phyloP scores from a whole-genome alignment of 2,888 invertebrate species.

The Caenorhabditis doughertyi region DNA sequence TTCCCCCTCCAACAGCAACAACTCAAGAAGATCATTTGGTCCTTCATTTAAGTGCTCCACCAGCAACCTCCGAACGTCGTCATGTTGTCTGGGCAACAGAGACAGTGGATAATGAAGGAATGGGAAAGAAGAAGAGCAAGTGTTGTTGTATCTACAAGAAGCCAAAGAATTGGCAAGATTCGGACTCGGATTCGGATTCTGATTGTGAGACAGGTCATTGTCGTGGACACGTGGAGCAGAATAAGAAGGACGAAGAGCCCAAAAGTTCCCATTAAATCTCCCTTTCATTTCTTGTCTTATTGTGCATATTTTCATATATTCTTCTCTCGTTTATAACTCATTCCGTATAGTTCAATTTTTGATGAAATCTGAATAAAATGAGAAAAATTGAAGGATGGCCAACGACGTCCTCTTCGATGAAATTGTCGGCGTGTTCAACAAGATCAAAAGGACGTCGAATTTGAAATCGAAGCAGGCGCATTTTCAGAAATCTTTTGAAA shows the following conservation, averaged over 20 bases:
- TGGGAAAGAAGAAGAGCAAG: slow-evolving; percentile 81
- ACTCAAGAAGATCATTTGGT: slow-evolving; percentile 33
- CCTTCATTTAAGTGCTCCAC: slow-evolving; percentile 33
- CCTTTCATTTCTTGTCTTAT: too few relatives aligned
- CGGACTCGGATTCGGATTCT: slow-evolving; percentile 67
- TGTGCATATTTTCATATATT: too few relatives aligned
- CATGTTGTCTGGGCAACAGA: slow-evolving; percentile 71
- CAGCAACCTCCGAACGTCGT: slow-evolving; percentile 57
- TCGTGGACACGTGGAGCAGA: slow-evolving; percentile 81
- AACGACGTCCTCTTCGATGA: slow-evolving; percentile 45
- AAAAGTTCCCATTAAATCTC: too few relatives aligned
- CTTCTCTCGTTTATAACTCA: too few relatives aligned
- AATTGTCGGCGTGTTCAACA: slow-evolving; percentile 59
- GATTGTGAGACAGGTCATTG: slow-evolving; percentile 82
- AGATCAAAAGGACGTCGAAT: slow-evolving; percentile 56
- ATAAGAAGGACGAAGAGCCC: slow-evolving; percentile 29
- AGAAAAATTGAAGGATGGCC: slow-evolving; percentile 32
- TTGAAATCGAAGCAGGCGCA: slow-evolving; percentile 47
- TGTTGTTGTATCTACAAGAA: slow-evolving; percentile 82
- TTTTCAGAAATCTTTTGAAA: slow-evolving; percentile 49
- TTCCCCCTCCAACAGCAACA: background rate
- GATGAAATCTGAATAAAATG: background rate
- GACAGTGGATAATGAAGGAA: slow-evolving; percentile 79
- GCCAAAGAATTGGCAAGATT: slow-evolving; percentile 78
- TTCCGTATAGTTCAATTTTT: too few relatives aligned